Percentiles rank a stretch among this genome's conserved stretches.
Conservation (phyloP, 2,113 vertebrate species). For the Agelaius tricolor region DNA sequence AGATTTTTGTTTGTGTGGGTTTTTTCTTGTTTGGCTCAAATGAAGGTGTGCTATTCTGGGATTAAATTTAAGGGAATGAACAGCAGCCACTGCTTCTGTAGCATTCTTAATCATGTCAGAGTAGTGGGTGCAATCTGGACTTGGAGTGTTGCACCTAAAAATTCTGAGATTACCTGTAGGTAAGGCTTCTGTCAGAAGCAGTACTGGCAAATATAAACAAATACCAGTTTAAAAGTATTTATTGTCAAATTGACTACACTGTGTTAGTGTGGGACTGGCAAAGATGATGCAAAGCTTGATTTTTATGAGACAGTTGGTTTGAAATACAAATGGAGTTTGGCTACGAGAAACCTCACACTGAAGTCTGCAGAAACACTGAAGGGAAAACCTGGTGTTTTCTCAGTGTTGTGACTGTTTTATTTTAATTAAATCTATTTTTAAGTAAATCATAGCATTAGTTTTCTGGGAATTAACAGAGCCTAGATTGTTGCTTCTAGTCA, state of each 20-base stretch:
- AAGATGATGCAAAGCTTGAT: background rate
- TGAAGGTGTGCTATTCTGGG: background rate
- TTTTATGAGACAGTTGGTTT: background rate
- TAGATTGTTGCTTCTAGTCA: background rate
- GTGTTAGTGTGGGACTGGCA: background rate
- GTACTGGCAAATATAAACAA: background rate
- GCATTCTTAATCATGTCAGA: background rate
- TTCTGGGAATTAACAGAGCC: background rate
- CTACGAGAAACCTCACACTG: background rate
- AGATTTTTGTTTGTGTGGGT: background rate
- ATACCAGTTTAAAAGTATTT: background rate
- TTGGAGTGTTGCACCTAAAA: background rate
- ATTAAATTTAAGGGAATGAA: background rate
- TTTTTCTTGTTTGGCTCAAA: background rate
- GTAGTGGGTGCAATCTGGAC: background rate
- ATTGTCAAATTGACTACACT: background rate
- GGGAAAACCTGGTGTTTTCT: background rate
- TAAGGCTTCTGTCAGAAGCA: background rate
- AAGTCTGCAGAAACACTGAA: background rate
- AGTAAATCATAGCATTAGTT: background rate
- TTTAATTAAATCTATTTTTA: background rate
- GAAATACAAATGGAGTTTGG: background rate
- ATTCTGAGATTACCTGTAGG: background rate
- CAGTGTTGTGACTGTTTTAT: background rate
- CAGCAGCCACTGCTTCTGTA: background rate